A percentile compares a stretch with the other conserved stretches of the same genome.
Evolutionary conservation across 2,888 invertebrate genomes (phyloP).

Genomic region (Cepaea hortensis): DNA sequence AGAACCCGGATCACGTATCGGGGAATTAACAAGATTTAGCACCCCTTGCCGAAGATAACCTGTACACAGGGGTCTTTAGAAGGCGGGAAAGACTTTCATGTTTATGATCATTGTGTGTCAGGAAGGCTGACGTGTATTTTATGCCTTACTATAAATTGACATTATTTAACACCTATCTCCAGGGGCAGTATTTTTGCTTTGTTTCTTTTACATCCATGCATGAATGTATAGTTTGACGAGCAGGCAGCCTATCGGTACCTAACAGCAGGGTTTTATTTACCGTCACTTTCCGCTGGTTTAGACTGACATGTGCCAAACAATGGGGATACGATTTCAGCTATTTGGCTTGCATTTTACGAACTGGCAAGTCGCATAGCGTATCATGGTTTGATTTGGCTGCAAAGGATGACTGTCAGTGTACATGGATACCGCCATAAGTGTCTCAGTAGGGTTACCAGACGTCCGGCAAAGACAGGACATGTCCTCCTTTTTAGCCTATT

Average conservation of each 20-base stretch:
- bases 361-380: background rate
- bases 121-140: conserved; percentile 19
- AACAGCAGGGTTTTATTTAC: background rate
- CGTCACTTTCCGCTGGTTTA: background rate
- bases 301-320: background rate
- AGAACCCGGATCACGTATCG: conserved; percentile 40
- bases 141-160: conserved; percentile 32
- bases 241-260: too few species aligned
- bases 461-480: too few species aligned
- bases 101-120: conserved; percentile 28
- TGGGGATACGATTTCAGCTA: too few species aligned
- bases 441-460: too few species aligned
- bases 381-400: too few species aligned
- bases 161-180: conserved; percentile 20
- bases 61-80: background rate
- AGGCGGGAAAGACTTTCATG: conserved; percentile 9
- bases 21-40: conserved; percentile 44
- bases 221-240: background rate
- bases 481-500: too few species aligned
- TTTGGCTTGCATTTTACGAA: background rate
- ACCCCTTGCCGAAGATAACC: conserved; percentile 33
- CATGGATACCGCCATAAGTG: too few species aligned
- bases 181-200: background rate
- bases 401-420: too few species aligned
- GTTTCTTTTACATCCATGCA: background rate